Conservation (phyloP, 1,140 invertebrate genomes). For the Drosophila chauvacae region DNA sequence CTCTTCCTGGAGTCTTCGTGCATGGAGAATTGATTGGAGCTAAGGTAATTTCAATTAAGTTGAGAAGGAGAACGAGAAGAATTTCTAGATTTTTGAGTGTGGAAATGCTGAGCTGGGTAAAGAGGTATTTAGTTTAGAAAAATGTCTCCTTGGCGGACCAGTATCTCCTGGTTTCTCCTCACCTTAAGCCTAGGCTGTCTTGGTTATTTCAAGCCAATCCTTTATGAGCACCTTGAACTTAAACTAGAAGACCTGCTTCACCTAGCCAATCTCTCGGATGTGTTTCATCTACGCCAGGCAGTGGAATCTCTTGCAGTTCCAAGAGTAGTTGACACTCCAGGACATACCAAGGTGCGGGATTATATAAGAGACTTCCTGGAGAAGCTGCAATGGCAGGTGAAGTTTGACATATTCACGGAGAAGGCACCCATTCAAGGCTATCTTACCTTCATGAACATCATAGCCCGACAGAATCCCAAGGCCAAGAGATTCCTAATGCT, state of each 20-base stretch:
- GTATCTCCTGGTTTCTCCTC: background rate
- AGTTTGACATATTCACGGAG: constrained; percentile 90
- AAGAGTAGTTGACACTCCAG: constrained; percentile 88
- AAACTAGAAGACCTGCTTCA: background rate
- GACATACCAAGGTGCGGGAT: constrained; percentile 88
- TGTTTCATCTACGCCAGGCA: constrained; percentile 86
- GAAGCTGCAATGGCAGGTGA: constrained; percentile 90
- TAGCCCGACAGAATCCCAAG: constrained; percentile 91
- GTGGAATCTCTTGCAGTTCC: constrained; percentile 89
- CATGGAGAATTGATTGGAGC: constrained; percentile 40
- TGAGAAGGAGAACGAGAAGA: too few relatives aligned
- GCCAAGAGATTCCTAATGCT: constrained; percentile 92
- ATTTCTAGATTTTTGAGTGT: background rate
- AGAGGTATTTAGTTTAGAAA: background rate
- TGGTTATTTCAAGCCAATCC: background rate
- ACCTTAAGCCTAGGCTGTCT: background rate
- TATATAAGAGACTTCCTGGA: constrained; percentile 87
- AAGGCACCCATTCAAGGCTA: constrained; percentile 89
- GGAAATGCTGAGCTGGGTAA: background rate
- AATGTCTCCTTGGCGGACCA: background rate
- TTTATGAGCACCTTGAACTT: constrained; percentile 1
- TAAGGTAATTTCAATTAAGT: constrained; percentile 8
- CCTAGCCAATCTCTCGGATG: constrained; percentile 76
- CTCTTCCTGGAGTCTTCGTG: constrained; percentile 30
- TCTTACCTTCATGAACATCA: constrained; percentile 92